phyloP scores from a whole-genome alignment of 2,797 vertebrate species.

The Tragopan temminckii region DNA sequence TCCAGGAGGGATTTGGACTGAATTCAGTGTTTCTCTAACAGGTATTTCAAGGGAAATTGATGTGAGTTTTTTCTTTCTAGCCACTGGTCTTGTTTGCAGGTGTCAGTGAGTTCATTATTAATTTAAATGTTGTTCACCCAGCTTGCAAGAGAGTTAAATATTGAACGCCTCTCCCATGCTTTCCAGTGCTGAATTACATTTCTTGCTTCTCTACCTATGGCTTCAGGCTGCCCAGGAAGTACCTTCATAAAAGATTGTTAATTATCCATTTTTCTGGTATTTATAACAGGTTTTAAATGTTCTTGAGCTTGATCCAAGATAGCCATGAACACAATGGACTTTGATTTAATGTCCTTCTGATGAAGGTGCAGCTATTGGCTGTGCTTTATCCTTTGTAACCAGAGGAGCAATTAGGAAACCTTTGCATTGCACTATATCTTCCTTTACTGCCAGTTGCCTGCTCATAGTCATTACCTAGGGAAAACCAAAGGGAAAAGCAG shows the following conservation, averaged over 20 bases:
- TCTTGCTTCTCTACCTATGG: neutral
- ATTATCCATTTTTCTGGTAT: conserved; percentile 25
- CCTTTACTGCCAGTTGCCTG: neutral
- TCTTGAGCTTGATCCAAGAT: neutral
- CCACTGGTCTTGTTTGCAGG: conserved; percentile 42
- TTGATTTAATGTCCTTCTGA: conserved; percentile 13
- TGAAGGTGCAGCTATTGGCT: neutral
- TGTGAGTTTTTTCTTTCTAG: conserved; percentile 22
- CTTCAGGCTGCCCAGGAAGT: neutral
- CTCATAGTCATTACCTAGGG: conserved; percentile 27
- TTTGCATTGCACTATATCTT: conserved; percentile 3
- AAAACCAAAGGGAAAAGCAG: conserved; percentile 14
- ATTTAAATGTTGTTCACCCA: conserved; percentile 44
- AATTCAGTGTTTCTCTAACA: neutral
- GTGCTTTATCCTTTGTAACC: neutral
- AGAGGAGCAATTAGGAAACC: conserved; percentile 36
- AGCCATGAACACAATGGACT: conserved; percentile 1
- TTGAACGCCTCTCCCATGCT: neutral
- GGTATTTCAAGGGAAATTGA: conserved; percentile 29
- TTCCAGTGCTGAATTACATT: neutral
- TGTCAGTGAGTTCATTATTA: conserved; percentile 48
- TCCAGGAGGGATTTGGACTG: neutral
- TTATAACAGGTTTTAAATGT: conserved; percentile 4
- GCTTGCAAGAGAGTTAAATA: conserved; percentile 42
- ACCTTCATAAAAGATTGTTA: neutral